These are phyloP conservation scores for Peromyscus maniculatus DNA, from an alignment of 2,113 vertebrate genomes.

Conservation along the genomic window DNA sequence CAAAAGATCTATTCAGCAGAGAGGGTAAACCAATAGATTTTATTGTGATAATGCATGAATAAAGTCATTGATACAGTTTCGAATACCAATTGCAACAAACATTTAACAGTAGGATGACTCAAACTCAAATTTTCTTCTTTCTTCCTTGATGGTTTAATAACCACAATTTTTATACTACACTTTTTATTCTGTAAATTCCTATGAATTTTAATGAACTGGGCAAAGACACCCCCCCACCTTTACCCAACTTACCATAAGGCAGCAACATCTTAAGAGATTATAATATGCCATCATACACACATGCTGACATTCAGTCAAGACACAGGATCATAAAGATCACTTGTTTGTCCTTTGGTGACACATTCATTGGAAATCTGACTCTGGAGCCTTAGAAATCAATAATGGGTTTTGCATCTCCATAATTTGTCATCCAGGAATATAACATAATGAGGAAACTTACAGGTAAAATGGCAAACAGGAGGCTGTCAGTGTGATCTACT, in stretches of 20 bases:
- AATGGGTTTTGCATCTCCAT: too few species aligned
- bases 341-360: too few species aligned
- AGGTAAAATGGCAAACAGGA: too few species aligned
- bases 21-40: slow-evolving; percentile 1
- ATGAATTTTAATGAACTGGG: slow-evolving; percentile 28
- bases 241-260: not conserved
- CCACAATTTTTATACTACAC: not conserved
- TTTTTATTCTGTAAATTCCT: slow-evolving; percentile 34
- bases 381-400: too few species aligned
- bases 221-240: not conserved
- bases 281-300: too few species aligned
- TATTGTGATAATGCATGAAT: not conserved
- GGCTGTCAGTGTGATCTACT: too few species aligned
- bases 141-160: not conserved
- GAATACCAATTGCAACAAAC: not conserved
- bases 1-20: not conserved
- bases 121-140: not conserved
- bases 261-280: too few species aligned
- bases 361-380: too few species aligned
- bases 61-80: not conserved
- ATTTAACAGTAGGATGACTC: not conserved
- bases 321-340: too few species aligned
- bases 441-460: too few species aligned
- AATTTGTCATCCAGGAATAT: too few species aligned
- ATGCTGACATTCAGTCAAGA: too few species aligned